These are phyloP conservation scores for Burhinus bistriatus DNA, from an alignment of 2,113 vertebrate species.

Conservation along the genomic window DNA sequence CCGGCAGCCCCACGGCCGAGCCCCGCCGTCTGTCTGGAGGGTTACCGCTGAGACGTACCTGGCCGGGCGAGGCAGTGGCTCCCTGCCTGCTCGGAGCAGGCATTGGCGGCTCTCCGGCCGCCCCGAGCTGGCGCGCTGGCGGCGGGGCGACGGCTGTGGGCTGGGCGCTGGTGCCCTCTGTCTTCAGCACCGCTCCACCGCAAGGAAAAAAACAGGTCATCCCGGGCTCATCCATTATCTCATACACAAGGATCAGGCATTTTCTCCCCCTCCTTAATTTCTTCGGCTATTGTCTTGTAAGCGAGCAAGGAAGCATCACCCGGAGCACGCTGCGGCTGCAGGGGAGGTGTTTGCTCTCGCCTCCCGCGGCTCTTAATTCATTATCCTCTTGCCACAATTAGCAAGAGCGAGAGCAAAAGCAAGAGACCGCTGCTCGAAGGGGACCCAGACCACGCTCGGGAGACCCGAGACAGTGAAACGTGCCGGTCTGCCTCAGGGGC, in stretches of 20 bases:
- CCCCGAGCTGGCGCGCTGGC: conserved; percentile 68
- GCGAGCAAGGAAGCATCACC: background rate
- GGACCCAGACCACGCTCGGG: background rate
- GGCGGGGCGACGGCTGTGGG: conserved; percentile 67
- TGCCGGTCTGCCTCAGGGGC: background rate
- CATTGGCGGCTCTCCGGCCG: conserved; percentile 63
- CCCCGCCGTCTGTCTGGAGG: background rate
- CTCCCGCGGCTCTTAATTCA: background rate
- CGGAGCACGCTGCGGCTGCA: background rate
- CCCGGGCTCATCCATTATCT: conserved; percentile 77
- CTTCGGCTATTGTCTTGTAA: conserved; percentile 7
- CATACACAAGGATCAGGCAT: conserved; percentile 59
- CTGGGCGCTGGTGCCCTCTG: conserved; percentile 87
- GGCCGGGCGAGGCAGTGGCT: conserved; percentile 69
- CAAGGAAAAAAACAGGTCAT: conserved; percentile 89
- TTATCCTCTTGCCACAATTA: background rate
- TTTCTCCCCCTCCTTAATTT: conserved; percentile 28
- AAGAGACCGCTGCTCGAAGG: background rate
- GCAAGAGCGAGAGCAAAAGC: background rate
- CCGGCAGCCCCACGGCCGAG: background rate
- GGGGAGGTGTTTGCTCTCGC: background rate
- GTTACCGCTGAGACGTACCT: conserved; percentile 71
- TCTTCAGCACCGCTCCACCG: conserved; percentile 83
- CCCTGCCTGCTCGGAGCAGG: conserved; percentile 73
- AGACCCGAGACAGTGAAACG: background rate